phyloP scores from a whole-genome alignment of 2,888 invertebrate species.

The Pristionchus exspectatus region DNA sequence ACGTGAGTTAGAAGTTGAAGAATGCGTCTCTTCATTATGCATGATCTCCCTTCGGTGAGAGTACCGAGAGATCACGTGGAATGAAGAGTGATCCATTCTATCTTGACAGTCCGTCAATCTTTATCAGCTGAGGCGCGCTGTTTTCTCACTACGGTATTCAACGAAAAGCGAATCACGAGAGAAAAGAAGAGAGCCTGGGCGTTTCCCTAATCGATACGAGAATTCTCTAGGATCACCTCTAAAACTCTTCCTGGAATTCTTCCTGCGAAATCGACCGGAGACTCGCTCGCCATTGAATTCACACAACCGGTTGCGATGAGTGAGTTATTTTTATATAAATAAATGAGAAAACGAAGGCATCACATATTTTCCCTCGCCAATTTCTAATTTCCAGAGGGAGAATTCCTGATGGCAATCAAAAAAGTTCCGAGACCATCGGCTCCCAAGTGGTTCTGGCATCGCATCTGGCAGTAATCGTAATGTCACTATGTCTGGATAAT shows the following conservation, averaged over 20 bases:
- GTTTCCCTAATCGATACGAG: neutral
- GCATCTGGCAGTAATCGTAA: neutral
- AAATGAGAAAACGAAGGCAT: neutral
- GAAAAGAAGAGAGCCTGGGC: neutral
- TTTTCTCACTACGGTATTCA: neutral
- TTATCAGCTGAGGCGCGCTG: neutral
- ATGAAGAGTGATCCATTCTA: too few relatives aligned
- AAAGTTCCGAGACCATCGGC: neutral
- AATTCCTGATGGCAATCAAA: slow-evolving; percentile 27
- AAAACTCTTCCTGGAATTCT: neutral
- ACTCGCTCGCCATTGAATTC: slow-evolving; percentile 8
- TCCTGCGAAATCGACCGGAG: neutral
- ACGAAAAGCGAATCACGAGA: neutral
- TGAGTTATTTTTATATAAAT: neutral
- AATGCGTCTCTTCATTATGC: neutral
- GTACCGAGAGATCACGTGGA: neutral
- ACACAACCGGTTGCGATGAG: neutral
- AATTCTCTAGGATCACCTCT: slow-evolving; percentile 1
- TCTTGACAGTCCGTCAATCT: neutral
- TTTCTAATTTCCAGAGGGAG: neutral
- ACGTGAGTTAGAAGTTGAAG: neutral
- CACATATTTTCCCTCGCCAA: neutral
- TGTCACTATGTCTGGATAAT: neutral
- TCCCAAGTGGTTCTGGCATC: neutral
- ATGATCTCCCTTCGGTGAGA: neutral